phyloP scores from a whole-genome alignment of 2,888 invertebrate species.

The Heliconius aoede region DNA sequence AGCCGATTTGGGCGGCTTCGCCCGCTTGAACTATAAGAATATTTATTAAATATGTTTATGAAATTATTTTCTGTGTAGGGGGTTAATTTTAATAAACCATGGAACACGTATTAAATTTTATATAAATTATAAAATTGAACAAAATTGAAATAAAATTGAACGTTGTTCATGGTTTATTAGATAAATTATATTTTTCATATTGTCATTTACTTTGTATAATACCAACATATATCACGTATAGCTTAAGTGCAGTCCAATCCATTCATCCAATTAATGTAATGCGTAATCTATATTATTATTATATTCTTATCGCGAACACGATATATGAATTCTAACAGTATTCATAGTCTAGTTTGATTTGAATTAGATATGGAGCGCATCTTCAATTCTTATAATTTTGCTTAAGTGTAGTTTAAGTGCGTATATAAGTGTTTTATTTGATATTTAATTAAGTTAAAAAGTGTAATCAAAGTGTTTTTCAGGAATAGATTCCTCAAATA shows the following conservation, averaged over 20 bases:
- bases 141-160: too few species aligned
- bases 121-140: too few species aligned
- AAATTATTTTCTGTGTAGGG: too few species aligned
- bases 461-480: neutral
- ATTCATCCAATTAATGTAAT: neutral
- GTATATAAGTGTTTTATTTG: neutral
- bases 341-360: conserved; percentile 10
- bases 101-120: too few species aligned
- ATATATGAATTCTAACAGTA: conserved; percentile 11
- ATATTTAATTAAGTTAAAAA: neutral
- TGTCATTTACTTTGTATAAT: neutral
- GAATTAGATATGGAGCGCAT: conserved; percentile 3
- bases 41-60: too few species aligned
- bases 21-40: too few species aligned
- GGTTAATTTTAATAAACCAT: too few species aligned
- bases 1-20: too few species aligned
- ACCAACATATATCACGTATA: neutral
- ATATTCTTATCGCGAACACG: conserved; percentile 12
- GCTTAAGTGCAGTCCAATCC: conserved; percentile 16
- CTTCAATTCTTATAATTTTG: neutral
- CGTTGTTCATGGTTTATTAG: too few species aligned
- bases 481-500: neutral
- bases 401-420: neutral
- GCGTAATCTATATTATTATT: conserved; percentile 20
- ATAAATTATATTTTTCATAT: too few species aligned